Evolutionary conservation across 2,113 vertebrate species (phyloP), one percentile per base, ranked within the genome.

Genomic region (Spilogale gracilis): DNA sequence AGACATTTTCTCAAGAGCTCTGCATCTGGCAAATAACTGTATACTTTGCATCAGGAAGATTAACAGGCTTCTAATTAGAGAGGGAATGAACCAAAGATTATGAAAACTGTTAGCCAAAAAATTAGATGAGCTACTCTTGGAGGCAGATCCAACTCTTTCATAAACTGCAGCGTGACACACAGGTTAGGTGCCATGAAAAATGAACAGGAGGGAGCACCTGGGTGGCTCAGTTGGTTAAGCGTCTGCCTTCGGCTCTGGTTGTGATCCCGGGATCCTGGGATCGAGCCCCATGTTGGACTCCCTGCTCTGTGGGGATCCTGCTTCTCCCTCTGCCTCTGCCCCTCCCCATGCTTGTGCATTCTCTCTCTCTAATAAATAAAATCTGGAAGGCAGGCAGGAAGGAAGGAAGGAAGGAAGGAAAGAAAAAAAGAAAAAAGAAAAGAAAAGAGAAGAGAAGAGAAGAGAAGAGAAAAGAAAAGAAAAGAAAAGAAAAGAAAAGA

Each of bases 61-160:
- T 79, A 94, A 43, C 5, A 54, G 85, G 21, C 10, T 61, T 81
- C 79, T 95, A 90, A 73, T 61, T 56, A 92, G 65, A 45, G 48
- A 78, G 7, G 43, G 43, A 91, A 58, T 71, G 27, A 92, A 96
- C 38, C 88, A 65, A 82, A 83, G 54, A 83, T 90, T 94, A 67
- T 67, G 69, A 92, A 96, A 79, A 74, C 38, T 73, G 23, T 69
- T 69, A 89, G 74, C 43, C 54, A 52, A 81, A 54, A 92, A 90
- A 20, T 50, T 65, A 73, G 56, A 74, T 67, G 32, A 89, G 20
- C 52, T 38, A 54, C 25, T 82, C 8, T 6, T 65, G 56, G 48
- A 85, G 52, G 58, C 0, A 61, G 25, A 78, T 18, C 45, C 6
- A 54, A 38, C 18, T 38, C 80, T 65, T 56, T 73, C 81, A 79